These are phyloP conservation scores for Bombus turneri DNA, from an alignment of 1,140 invertebrate species.

Conservation along the genomic window DNA sequence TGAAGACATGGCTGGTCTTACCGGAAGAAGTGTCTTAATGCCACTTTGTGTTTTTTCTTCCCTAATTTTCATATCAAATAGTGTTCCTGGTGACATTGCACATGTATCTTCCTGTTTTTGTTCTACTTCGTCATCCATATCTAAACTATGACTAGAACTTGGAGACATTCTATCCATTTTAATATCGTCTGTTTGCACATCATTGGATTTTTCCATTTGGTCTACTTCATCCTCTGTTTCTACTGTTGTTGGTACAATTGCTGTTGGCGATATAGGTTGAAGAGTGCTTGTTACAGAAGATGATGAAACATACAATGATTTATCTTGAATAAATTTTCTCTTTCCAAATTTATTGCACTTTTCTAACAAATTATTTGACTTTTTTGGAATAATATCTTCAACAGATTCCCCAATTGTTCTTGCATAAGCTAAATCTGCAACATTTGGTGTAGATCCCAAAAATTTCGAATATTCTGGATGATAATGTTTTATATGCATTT, in stretches of 20 bases:
- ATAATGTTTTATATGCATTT: constrained; percentile 96
- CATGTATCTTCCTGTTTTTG: constrained; percentile 68
- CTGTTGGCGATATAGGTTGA: constrained; percentile 49
- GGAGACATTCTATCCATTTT: constrained; percentile 67
- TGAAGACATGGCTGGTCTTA: constrained; percentile 69
- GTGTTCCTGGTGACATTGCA: constrained; percentile 78
- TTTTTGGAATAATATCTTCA: constrained; percentile 81
- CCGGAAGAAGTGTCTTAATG: constrained; percentile 83
- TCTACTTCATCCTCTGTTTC: constrained; percentile 61
- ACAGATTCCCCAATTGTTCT: constrained; percentile 86
- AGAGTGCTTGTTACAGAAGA: constrained; percentile 29
- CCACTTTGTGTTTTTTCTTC: constrained; percentile 77
- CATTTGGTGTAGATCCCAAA: constrained; percentile 91
- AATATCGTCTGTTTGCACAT: constrained; percentile 63
- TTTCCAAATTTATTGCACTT: constrained; percentile 75
- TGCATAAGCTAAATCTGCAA: constrained; percentile 91
- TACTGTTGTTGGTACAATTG: constrained; percentile 1
- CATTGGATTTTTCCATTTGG: constrained; percentile 53
- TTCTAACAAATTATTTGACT: constrained; percentile 72
- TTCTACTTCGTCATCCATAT: constrained; percentile 66
- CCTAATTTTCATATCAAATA: constrained; percentile 78
- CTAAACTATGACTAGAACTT: constrained; percentile 64
- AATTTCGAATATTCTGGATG: constrained; percentile 90
- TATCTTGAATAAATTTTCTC: constrained; percentile 70
- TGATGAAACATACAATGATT: constrained; percentile 41